Evolutionary conservation across 2,888 invertebrate species (phyloP).

Genomic region (Dolichomitus sp.): DNA sequence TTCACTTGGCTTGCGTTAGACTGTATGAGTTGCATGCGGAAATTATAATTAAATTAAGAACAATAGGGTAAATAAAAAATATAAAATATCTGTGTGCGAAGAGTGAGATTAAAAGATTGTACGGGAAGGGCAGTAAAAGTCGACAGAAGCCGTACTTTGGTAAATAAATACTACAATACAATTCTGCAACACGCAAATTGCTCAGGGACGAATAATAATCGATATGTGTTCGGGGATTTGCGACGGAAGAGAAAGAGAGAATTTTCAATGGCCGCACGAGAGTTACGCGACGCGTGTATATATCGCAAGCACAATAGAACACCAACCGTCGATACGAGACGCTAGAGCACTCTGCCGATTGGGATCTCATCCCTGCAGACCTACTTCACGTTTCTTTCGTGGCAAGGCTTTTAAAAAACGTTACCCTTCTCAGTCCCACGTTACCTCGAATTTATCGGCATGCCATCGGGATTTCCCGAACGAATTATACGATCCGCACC

Average conservation of each 20-base stretch:
- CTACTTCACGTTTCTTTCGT: constrained; percentile 25
- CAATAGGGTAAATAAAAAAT: too few species aligned
- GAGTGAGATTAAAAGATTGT: too few species aligned
- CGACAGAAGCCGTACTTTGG: too few species aligned
- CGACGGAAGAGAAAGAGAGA: background rate
- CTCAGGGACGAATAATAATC: constrained; percentile 20
- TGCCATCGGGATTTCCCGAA: constrained; percentile 39
- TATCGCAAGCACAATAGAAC: constrained; percentile 13
- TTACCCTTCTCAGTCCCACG: constrained; percentile 38
- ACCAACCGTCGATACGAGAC: constrained; percentile 22
- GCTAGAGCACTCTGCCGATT: constrained; percentile 45
- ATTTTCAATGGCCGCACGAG: constrained; percentile 11
- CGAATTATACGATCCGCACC: constrained; percentile 27
- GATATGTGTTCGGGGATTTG: constrained; percentile 13
- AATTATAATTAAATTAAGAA: too few species aligned
- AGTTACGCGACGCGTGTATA: constrained; percentile 1
- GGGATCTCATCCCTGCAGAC: constrained; percentile 34
- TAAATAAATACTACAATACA: too few species aligned
- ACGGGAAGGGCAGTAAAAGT: too few species aligned
- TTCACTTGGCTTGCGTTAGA: too few species aligned
- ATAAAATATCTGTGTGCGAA: too few species aligned
- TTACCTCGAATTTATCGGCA: constrained; percentile 44
- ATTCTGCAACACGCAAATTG: constrained; percentile 28
- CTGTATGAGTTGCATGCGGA: too few species aligned
- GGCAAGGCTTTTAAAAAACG: constrained; percentile 25